Base-by-base conservation (phyloP, 1,140 invertebrate genomes). In the Metaphire vulgaris region DNA sequence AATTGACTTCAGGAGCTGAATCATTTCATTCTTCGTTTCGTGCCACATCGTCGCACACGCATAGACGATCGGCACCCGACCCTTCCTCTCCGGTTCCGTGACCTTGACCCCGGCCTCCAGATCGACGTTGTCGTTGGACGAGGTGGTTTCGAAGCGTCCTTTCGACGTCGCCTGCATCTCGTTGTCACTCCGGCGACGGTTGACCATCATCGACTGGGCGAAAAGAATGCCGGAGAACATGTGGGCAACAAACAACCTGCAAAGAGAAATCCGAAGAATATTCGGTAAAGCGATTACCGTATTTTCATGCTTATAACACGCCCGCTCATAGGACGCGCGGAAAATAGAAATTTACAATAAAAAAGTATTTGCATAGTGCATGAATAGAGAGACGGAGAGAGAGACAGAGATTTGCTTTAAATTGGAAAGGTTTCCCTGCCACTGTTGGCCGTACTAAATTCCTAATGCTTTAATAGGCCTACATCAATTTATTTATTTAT, bases 141-240 rank as follows among this genome's bases (percentile, higher is more conserved):
- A 90, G 68, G 30, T 6, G 15, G 2, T 31, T 26, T 26, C 72
- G 0, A 21, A 65, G 16, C 74, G 28, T 64, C 32, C 66, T 79
- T 33, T 75, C 77, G 72, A 72, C 76, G 78, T 81, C 76, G 33
- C 66, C 33, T 34, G 21, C 29, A 77, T 66, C 72, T 83, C 83
- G 16, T 96, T 93, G 84, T 98, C 95, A 82, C 98, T 93, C 76
- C 94, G 88, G 81, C 94, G 90, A 78, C 97, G 87, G 83, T 98
- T 98, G 30, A 99, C 85, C 14, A 93, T 93, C 87, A 99, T 89
- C 1, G 94, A 97, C 86, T 99, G 96, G 85, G 99, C 97, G 69
- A 98, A 93, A 0, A 99, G 87, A 15, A 96, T 84, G 0, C 92
- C 91, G 82, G 92, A 92, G 84, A 98, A 98, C 92, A 98, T 95